Base-by-base conservation (phyloP, 2,888 invertebrate genomes). In the Drosophila tanythrix region DNA sequence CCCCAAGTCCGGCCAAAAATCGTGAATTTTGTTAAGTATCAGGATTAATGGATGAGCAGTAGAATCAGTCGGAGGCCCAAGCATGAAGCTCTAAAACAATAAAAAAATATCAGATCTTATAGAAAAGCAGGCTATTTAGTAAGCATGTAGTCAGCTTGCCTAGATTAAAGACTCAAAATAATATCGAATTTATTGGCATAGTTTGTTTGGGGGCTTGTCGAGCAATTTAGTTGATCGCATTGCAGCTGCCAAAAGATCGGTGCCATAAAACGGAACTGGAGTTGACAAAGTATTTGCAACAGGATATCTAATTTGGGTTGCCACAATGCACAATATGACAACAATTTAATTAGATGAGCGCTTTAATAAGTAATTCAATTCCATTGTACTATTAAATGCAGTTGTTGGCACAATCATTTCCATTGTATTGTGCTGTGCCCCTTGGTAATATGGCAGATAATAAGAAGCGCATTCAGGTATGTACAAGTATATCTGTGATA, bases 371-470 rank as follows among this genome's bases (percentile, higher is more conserved):
- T 15, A 33, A 40, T 51, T 15, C 15, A n/a, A 21, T 21, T 51
- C 25, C 7, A 36, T 46, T 46, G 5, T 62, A 11, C 27, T 10
- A 27, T 63, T 35, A 25, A 48, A 43, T 48, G 48, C 59, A 27
- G 18, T 33, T 46, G 35, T 13, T 35, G 55, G 7, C 36, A 38
- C 18, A n/a, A 1, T 8, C 46, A 15, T 25, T 50, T n/a, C 35
- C 21, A 58, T 40, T 71, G 69, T 35, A 35, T 51, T 66, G 55
- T 27, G 18, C 36, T 6, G 13, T 56, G 55, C 18, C 55, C 25
- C 11, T 18, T 25, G 21, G 33, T 1, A 38, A 29, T 56, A 29
- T 15, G 15, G 21, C n/a, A 11, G n/a, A 56, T 56, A 29, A 31
- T 31, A 35, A 46, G 64, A 36, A 21, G 10, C 27, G 48, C 58